Evolutionary conservation across 2,797 vertebrate genomes (phyloP), one percentile per base, ranked within the genome.

Genomic region (Acropternis orthonyx): DNA sequence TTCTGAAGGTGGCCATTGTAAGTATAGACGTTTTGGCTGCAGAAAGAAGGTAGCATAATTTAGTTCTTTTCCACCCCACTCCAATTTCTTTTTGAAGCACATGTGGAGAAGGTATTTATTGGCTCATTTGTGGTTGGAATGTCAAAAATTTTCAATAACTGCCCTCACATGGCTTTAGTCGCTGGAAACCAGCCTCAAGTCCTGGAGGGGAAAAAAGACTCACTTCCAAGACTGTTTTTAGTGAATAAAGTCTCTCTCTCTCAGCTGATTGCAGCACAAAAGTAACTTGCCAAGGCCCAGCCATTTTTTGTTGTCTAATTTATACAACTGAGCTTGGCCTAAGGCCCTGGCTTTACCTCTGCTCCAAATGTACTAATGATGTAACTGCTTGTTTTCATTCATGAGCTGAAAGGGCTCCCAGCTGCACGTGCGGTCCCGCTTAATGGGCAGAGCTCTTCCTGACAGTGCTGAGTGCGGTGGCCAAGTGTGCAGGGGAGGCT

Each of bases 91-190:
- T 98, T 98, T 98, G 97, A 98, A 98, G 98, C 98, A 98, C 98
- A 98, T 98, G 98, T 98, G 98, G 98, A 98, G 98, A 98, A 98
- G 98, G 98, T 98, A 98, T 98, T 98, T 98, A 98, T 98, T 98
- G 98, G 98, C 97, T 98, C 98, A 98, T 98, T 98, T 98, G 98
- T 98, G 98, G 98, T 97, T 98, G 98, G 98, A 99, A 99, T 98
- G 98, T 98, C 96, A 98, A 98, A 98, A 98, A 98, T 99, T 98
- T 98, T 98, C 98, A 98, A 98, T 98, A 98, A 98, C 98, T 97
- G 97, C 97, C 97, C 97, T 98, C 97, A 97, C 96, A 98, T 98
- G 97, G 97, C 97, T 98, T 95, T 97, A 97, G 94, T 97, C 82
- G 37, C 97, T 98, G 98, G 98, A 98, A 97, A 88, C 96, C 96